Percentiles rank a stretch among this genome's conserved stretches.
phyloP scores from a whole-genome alignment of 1,140 invertebrate species.

The Drosophila funebris region DNA sequence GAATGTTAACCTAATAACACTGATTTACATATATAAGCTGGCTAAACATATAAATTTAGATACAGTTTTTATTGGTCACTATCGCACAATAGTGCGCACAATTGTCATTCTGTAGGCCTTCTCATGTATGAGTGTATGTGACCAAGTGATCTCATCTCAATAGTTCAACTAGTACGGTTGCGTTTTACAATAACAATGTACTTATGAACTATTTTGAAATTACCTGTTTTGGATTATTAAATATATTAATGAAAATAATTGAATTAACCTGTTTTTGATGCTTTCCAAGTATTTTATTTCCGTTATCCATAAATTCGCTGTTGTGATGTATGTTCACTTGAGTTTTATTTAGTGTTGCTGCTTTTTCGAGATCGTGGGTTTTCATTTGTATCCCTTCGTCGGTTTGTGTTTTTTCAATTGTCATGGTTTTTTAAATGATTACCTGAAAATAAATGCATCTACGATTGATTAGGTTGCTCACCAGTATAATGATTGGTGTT shows the following conservation, averaged over 20 bases:
- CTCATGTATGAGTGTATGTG: background rate
- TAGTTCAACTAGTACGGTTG: background rate
- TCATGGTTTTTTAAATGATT: conserved; percentile 45
- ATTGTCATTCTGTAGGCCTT: background rate
- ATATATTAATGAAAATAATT: background rate
- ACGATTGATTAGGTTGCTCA: background rate
- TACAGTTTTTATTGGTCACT: background rate
- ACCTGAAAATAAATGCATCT: conserved; percentile 24
- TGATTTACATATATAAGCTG: too few relatives aligned
- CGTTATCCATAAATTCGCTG: conserved; percentile 29
- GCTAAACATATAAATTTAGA: too few relatives aligned
- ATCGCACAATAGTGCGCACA: conserved; percentile 4
- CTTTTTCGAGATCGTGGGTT: conserved; percentile 6
- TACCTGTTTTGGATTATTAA: too few relatives aligned
- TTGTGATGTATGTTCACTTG: background rate
- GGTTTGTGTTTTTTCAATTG: conserved; percentile 49
- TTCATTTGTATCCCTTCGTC: conserved; percentile 38
- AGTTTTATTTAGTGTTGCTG: conserved; percentile 6
- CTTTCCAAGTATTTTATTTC: conserved; percentile 32
- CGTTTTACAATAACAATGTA: background rate
- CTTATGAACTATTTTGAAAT: background rate
- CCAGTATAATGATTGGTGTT: background rate
- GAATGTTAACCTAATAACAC: too few relatives aligned
- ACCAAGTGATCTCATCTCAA: conserved; percentile 29
- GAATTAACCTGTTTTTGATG: conserved; percentile 41